A percentile compares a stretch with the other conserved stretches of the same genome.
These are phyloP conservation scores for Troides helena DNA, from an alignment of 2,888 invertebrate species.

Conservation along the genomic window DNA sequence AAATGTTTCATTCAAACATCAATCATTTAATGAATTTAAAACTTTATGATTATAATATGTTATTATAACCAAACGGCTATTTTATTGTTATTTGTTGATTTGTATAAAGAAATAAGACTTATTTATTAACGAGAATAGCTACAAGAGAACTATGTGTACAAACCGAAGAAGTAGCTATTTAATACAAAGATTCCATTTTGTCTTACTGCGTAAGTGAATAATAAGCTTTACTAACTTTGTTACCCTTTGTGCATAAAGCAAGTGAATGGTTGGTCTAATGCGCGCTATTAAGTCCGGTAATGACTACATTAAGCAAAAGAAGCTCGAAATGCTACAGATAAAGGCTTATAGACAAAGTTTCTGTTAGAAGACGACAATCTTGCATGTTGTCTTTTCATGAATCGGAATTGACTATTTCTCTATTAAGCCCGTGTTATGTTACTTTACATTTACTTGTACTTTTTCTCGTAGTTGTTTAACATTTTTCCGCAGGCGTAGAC, in stretches of 20 bases:
- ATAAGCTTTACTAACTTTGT: slow-evolving; percentile 10
- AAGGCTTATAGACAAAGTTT: slow-evolving; percentile 15
- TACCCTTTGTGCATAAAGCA: slow-evolving; percentile 16
- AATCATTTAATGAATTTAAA: not conserved
- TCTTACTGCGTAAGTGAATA: slow-evolving; percentile 4
- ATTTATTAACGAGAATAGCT: not conserved
- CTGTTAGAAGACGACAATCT: slow-evolving; percentile 4
- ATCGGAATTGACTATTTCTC: not conserved
- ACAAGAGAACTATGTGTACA: not conserved
- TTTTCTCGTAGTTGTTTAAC: slow-evolving; percentile 1
- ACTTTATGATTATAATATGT: not conserved
- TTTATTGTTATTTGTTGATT: not conserved
- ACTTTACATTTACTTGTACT: not conserved
- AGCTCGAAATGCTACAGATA: slow-evolving; percentile 8
- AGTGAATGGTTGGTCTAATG: slow-evolving; percentile 17
- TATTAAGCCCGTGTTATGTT: not conserved
- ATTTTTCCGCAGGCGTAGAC: slow-evolving; percentile 7
- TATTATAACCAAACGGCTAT: not conserved
- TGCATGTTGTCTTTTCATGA: not conserved
- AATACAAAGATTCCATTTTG: not conserved
- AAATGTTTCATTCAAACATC: too few relatives aligned
- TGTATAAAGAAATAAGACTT: not conserved
- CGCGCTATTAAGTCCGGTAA: slow-evolving; percentile 22
- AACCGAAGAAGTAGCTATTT: not conserved
- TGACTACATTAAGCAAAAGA: slow-evolving; percentile 25